Evolutionary conservation across 2,888 invertebrate species (phyloP).

Genomic region (Chrysolina haemoptera): DNA sequence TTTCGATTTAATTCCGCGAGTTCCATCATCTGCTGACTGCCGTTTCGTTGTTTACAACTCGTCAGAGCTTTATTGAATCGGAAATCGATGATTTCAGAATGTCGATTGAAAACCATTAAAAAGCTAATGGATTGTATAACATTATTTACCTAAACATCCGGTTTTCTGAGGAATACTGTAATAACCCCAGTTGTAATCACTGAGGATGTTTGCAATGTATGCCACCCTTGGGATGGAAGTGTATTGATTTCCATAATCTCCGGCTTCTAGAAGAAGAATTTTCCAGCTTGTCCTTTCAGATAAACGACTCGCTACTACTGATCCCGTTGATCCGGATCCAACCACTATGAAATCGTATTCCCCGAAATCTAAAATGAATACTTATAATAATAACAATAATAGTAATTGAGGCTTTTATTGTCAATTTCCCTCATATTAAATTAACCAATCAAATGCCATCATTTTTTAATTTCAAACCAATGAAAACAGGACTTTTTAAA

Average conservation of each 20-base stretch:
- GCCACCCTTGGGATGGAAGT: constrained; percentile 63
- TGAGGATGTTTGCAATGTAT: constrained; percentile 62
- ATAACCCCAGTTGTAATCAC: constrained; percentile 69
- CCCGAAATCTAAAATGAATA: constrained; percentile 38
- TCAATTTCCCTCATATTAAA: too few relatives aligned
- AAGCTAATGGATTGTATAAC: not conserved
- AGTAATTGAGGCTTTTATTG: too few relatives aligned
- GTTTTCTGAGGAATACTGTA: constrained; percentile 44
- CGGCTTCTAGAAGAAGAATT: constrained; percentile 61
- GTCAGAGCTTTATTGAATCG: too few relatives aligned
- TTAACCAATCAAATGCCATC: too few relatives aligned
- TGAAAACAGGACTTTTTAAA: too few relatives aligned
- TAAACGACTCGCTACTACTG: constrained; percentile 71
- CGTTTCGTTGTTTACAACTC: too few relatives aligned
- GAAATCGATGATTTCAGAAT: too few relatives aligned
- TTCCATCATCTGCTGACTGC: too few relatives aligned
- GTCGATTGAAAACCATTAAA: too few relatives aligned
- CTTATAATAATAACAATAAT: not conserved
- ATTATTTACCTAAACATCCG: constrained; percentile 43
- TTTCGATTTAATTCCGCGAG: too few relatives aligned
- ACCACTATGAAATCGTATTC: constrained; percentile 70
- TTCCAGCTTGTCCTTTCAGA: constrained; percentile 68
- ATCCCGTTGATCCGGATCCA: constrained; percentile 71
- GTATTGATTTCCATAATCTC: constrained; percentile 65
- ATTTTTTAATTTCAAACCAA: too few relatives aligned